phyloP scores from a whole-genome alignment of 1,140 invertebrate genomes.

The Drosophila sturtevanti region DNA sequence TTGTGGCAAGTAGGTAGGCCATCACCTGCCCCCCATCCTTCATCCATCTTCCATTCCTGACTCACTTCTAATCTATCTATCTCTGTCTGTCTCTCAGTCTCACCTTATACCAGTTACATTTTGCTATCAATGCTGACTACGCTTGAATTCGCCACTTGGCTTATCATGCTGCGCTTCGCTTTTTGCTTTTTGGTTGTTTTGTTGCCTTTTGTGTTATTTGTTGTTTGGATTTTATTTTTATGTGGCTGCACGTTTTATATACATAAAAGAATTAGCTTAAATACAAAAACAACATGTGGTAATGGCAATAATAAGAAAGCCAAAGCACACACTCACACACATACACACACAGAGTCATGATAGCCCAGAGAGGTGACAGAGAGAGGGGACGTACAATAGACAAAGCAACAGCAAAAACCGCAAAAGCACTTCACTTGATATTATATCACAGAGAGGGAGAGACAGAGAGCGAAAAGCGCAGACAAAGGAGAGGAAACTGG shows the following conservation, averaged over 20 bases:
- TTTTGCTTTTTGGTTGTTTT: constrained; percentile 48
- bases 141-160: constrained; percentile 80
- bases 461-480: constrained; percentile 16
- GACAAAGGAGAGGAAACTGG: constrained; percentile 17
- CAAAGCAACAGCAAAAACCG: constrained; percentile 63
- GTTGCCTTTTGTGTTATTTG: constrained; percentile 61
- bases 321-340: constrained; percentile 55
- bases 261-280: constrained; percentile 80
- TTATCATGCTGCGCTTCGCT: constrained; percentile 63
- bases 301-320: constrained; percentile 78
- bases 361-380: background rate
- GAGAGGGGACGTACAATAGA: constrained; percentile 40
- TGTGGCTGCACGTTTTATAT: constrained; percentile 76
- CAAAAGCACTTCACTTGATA: constrained; percentile 80
- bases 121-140: constrained; percentile 77
- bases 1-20: constrained; percentile 78
- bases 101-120: constrained; percentile 5
- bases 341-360: background rate
- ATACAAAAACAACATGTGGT: constrained; percentile 80
- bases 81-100: no score
- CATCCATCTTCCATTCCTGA: background rate
- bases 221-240: constrained; percentile 74
- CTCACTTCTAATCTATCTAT: no score
- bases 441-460: constrained; percentile 50
- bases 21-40: background rate